Conservation (phyloP, 2,113 vertebrate genomes). For the Sapajus apella region DNA sequence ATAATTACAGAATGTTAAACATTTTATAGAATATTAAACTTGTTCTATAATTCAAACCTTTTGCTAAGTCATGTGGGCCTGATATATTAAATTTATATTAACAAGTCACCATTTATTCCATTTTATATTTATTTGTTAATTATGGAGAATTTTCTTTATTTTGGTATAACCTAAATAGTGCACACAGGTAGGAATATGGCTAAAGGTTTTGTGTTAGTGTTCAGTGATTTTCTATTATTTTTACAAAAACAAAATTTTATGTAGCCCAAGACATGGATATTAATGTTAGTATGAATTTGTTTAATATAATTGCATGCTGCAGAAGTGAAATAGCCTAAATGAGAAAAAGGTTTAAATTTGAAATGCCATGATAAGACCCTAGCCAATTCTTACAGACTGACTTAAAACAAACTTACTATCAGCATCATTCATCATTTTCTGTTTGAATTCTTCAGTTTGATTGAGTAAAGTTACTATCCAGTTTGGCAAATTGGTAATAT, state of each 20-base stretch:
- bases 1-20: neutral
- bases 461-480: neutral
- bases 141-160: neutral
- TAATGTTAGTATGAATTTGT: neutral
- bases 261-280: neutral
- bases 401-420: conserved; percentile 6
- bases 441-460: neutral
- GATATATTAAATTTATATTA: neutral
- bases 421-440: neutral
- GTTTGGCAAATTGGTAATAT: neutral
- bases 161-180: neutral
- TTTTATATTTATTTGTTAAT: neutral
- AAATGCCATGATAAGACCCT: neutral
- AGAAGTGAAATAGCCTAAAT: neutral
- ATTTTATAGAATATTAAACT: neutral
- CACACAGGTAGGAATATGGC: neutral
- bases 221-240: neutral
- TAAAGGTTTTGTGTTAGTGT: neutral
- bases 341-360: neutral
- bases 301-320: neutral
- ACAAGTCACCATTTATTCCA: neutral
- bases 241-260: neutral
- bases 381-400: neutral
- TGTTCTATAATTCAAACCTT: neutral
- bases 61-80: neutral